Percentiles rank a stretch among this genome's conserved stretches.
These are phyloP conservation scores for Luidia sarsii DNA, from an alignment of 53 echinoderm and acorn worm species.

Conservation along the genomic window DNA sequence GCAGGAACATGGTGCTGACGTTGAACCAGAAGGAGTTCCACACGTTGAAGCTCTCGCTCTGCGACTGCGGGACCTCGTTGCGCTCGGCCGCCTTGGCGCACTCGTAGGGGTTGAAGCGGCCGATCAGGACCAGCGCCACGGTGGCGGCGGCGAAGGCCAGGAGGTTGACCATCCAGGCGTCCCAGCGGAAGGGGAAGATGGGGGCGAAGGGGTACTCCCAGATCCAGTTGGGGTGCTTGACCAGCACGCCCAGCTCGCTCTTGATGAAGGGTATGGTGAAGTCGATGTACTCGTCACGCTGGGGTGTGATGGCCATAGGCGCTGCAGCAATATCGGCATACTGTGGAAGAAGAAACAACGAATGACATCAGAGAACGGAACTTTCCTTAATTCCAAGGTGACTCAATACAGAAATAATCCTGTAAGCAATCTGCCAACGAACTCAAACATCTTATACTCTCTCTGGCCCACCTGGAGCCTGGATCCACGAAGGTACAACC, in stretches of 20 bases:
- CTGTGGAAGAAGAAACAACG: constrained; percentile 42
- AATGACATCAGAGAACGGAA: too few relatives aligned
- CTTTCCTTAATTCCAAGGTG: too few relatives aligned
- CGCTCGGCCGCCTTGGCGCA: constrained; percentile 57
- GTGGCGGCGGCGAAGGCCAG: constrained; percentile 69
- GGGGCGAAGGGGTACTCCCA: constrained; percentile 87
- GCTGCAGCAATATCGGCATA: constrained; percentile 90
- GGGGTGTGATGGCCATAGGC: constrained; percentile 79
- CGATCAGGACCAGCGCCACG: constrained; percentile 59
- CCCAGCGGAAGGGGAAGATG: constrained; percentile 78
- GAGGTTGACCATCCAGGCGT: constrained; percentile 78
- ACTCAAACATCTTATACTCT: too few relatives aligned
- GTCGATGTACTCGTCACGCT: constrained; percentile 76
- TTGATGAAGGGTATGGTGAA: constrained; percentile 85
- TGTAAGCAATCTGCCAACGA: too few relatives aligned
- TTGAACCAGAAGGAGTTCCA: constrained; percentile 84
- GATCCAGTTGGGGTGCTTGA: constrained; percentile 89
- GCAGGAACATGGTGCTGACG: constrained; percentile 74
- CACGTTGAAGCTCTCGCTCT: constrained; percentile 75
- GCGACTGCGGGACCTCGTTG: constrained; percentile 57
- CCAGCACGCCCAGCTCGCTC: constrained; percentile 78
- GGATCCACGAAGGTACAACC: too few relatives aligned
- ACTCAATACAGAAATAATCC: too few relatives aligned
- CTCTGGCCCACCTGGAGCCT: too few relatives aligned
- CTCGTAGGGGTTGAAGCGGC: constrained; percentile 71